These are phyloP conservation scores for Patella caerulea DNA, from an alignment of 2,888 invertebrate genomes.

Conservation along the genomic window DNA sequence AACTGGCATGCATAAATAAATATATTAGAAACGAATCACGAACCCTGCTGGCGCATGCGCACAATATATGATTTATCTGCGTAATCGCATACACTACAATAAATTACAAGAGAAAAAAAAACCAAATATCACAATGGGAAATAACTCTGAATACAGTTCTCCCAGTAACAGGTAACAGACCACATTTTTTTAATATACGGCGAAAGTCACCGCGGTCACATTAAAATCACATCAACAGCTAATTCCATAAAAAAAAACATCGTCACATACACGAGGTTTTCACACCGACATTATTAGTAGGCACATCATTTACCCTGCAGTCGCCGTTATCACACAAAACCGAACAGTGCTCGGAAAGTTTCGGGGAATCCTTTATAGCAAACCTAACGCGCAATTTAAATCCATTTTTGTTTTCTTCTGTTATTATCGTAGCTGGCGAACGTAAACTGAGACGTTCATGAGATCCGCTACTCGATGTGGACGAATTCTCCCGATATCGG, in stretches of 20 bases:
- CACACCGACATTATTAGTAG: background rate
- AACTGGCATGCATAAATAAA: no score
- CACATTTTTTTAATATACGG: no score
- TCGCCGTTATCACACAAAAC: background rate
- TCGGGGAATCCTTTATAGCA: conserved; percentile 46
- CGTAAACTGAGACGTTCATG: conserved; percentile 20
- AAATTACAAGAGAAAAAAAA: no score
- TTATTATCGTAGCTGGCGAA: conserved; percentile 39
- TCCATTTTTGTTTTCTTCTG: conserved; percentile 62
- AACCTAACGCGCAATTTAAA: conserved; percentile 59
- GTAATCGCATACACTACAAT: no score
- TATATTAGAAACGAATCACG: no score
- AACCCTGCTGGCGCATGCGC: no score
- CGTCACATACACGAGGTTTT: conserved; percentile 1
- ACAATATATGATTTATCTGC: no score
- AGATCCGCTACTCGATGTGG: conserved; percentile 45
- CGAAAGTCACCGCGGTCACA: no score
- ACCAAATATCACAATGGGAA: no score
- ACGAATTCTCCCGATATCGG: conserved; percentile 28
- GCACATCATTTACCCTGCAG: background rate
- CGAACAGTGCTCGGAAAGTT: conserved; percentile 6
- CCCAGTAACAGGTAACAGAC: no score
- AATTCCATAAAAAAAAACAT: background rate
- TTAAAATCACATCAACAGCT: no score
- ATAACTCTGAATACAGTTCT: no score